Evolutionary conservation across 2,797 vertebrate species (phyloP).

Genomic region (Phoxinus dragarum): DNA sequence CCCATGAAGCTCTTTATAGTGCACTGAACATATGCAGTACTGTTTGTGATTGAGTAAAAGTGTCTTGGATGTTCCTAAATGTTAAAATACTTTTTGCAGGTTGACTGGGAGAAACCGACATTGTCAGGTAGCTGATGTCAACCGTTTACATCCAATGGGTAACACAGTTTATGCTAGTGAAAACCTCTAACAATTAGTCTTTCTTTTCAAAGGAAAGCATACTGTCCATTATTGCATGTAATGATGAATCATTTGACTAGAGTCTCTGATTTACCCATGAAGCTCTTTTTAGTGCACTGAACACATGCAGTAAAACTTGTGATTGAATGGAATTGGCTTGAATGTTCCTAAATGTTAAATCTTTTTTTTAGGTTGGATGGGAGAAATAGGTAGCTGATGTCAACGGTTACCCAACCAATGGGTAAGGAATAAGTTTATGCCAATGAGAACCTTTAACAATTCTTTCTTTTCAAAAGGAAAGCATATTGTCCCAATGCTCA

Average conservation of each 20-base stretch:
- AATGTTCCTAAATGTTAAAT: not conserved
- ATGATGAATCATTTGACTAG: not conserved
- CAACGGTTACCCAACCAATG: not conserved
- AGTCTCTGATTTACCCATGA: not conserved
- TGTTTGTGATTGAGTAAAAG: not conserved
- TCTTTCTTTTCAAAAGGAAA: not conserved
- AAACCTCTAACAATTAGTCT: no score
- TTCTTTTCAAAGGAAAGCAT: not conserved
- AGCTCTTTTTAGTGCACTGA: not conserved
- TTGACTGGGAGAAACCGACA: fast-evolving
- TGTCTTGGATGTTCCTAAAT: not conserved
- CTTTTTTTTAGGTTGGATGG: not conserved
- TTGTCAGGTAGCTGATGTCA: not conserved
- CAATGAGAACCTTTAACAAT: not conserved
- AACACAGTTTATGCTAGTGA: not conserved
- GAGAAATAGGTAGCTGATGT: not conserved
- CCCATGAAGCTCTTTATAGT: slow-evolving; percentile 66
- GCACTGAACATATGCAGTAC: slow-evolving; percentile 71
- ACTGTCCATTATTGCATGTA: not conserved
- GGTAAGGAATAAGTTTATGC: not conserved
- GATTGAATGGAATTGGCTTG: fast-evolving
- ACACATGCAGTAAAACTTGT: not conserved
- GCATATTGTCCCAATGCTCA: not conserved
- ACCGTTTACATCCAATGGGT: not conserved
- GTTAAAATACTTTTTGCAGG: not conserved